Conservation (phyloP, 2,888 invertebrate species). For the Eudasyphora cyanicolor region DNA sequence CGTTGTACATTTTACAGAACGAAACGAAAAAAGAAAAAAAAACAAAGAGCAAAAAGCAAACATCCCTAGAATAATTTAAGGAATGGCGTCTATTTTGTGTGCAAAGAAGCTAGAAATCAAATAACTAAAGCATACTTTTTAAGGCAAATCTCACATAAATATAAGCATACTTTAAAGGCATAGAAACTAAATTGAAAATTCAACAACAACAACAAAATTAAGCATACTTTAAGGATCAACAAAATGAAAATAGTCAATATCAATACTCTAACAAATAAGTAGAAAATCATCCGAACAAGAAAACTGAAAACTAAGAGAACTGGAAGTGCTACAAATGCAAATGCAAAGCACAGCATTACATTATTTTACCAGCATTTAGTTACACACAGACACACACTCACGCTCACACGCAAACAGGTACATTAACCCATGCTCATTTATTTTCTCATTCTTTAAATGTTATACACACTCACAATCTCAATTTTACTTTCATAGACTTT, state of each 20-base stretch:
- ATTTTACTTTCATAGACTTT: neutral
- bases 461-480: neutral
- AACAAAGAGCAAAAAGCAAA: neutral
- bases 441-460: neutral
- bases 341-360: constrained; percentile 4
- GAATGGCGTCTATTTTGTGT: constrained; percentile 65
- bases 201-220: neutral
- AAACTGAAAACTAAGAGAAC: neutral
- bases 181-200: neutral
- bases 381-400: neutral
- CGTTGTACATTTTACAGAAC: constrained; percentile 44
- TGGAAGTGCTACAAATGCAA: constrained; percentile 4
- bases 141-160: constrained; percentile 24
- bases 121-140: constrained; percentile 53
- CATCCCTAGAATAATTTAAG: neutral
- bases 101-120: constrained; percentile 66
- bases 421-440: neutral
- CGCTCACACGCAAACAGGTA: neutral
- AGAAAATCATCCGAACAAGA: neutral
- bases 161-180: constrained; percentile 49
- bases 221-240: constrained; percentile 36
- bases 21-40: constrained; percentile 43
- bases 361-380: neutral
- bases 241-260: neutral
- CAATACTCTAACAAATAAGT: neutral